Conservation (phyloP, 2,797 vertebrate species). For the Oophaga sylvatica region DNA sequence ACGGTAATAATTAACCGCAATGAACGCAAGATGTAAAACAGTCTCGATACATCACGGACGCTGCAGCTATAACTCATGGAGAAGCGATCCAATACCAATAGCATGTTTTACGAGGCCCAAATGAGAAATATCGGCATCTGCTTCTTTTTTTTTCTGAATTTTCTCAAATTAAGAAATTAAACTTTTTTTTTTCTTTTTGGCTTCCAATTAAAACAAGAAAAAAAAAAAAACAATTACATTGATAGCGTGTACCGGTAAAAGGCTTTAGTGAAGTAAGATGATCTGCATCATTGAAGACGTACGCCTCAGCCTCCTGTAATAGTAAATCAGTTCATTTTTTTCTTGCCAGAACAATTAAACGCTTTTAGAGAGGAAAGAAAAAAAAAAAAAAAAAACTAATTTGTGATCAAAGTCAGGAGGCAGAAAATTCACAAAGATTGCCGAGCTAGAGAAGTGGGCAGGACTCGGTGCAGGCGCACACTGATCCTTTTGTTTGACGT, state of each 20-base stretch:
- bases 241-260: constrained; percentile 27
- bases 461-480: neutral
- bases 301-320: constrained; percentile 37
- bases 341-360: constrained; percentile 49
- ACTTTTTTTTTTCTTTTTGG: constrained; percentile 24
- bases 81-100: constrained; percentile 7
- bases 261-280: constrained; percentile 39
- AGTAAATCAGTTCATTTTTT: constrained; percentile 41
- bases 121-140: neutral
- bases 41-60: constrained; percentile 4
- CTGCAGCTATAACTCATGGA: constrained; percentile 1
- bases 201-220: constrained; percentile 22
- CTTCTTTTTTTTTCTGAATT: neutral
- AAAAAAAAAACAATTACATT: constrained; percentile 31
- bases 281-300: constrained; percentile 32
- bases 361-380: constrained; percentile 25
- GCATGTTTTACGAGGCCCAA: neutral
- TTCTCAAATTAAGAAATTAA: constrained; percentile 27
- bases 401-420: constrained; percentile 29
- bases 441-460: neutral
- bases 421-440: neutral
- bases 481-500: constrained; percentile 22
- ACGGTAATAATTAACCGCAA: constrained; percentile 35
- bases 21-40: constrained; percentile 23
- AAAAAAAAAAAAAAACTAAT: constrained; percentile 49